A percentile compares a stretch with the other conserved stretches of the same genome.
phyloP scores from a whole-genome alignment of 2,113 vertebrate species.

The Mungos mungo region DNA sequence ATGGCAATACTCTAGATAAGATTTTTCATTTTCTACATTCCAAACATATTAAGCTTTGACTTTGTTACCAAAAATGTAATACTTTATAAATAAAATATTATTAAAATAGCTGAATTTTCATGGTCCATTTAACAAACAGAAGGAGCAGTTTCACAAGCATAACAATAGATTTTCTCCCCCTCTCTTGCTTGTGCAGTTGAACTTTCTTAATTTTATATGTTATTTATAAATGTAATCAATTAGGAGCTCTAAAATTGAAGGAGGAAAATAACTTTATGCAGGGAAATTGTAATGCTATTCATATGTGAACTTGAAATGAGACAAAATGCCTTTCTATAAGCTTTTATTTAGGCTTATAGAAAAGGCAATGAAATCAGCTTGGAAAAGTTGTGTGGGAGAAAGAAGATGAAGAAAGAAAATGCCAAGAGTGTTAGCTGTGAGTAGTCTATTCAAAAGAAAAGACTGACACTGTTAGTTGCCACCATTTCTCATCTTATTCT shows the following conservation, averaged over 20 bases:
- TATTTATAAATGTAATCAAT: slow-evolving; percentile 4
- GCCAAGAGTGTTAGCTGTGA: neutral
- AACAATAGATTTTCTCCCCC: slow-evolving; percentile 13
- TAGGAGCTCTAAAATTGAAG: slow-evolving; percentile 3
- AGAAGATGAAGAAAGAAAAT: neutral
- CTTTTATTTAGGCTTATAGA: neutral
- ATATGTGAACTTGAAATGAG: neutral
- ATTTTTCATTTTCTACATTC: neutral
- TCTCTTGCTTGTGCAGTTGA: neutral
- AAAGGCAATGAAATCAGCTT: neutral
- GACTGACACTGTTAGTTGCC: neutral
- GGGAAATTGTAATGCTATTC: neutral
- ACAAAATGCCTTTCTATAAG: neutral
- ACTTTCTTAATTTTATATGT: neutral
- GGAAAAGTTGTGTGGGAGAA: neutral
- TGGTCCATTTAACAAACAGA: neutral
- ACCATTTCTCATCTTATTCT: neutral
- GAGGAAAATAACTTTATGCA: neutral
- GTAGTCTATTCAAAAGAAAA: neutral
- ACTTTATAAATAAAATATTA: slow-evolving; percentile 18
- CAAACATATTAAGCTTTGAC: neutral
- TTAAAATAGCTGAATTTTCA: slow-evolving; percentile 18
- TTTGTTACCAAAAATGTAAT: neutral
- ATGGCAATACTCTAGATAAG: neutral
- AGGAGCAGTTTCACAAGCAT: neutral